phyloP scores from a whole-genome alignment of 1,140 invertebrate genomes.

The Anastrepha obliqua region DNA sequence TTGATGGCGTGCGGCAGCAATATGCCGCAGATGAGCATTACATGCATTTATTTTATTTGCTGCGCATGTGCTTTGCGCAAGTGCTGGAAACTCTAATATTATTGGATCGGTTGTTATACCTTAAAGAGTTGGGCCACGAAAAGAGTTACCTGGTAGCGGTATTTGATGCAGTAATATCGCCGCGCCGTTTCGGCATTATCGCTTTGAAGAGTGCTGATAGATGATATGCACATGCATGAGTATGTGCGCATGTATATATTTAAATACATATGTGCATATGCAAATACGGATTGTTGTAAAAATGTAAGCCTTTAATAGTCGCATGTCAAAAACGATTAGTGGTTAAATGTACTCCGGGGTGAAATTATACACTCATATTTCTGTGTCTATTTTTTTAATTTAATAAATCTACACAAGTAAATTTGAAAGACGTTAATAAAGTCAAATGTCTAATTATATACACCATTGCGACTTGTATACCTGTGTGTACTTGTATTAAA shows the following conservation, averaged over 20 bases:
- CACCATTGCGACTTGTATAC: neutral
- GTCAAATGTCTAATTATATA: neutral
- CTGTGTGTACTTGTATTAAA: no score
- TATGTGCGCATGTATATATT: neutral
- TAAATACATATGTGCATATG: neutral
- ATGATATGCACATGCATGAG: neutral
- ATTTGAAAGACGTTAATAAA: neutral
- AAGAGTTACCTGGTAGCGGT: conserved; percentile 82
- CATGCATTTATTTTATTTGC: conserved; percentile 87
- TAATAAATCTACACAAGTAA: neutral
- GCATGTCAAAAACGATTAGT: neutral
- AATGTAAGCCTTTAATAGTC: neutral
- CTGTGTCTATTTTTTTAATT: neutral
- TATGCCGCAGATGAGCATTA: conserved; percentile 74
- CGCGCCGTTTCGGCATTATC: conserved; percentile 84
- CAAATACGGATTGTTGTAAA: neutral
- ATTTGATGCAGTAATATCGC: conserved; percentile 86
- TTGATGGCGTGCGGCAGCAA: conserved; percentile 38
- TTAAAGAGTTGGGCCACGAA: conserved; percentile 81
- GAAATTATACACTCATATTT: neutral
- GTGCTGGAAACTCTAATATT: conserved; percentile 90
- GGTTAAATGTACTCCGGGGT: neutral
- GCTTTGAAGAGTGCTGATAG: conserved; percentile 60
- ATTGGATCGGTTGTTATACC: conserved; percentile 88
- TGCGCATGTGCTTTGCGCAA: conserved; percentile 87